phyloP scores from a whole-genome alignment of 2,797 vertebrate species.

The Cossypha niveicapilla region DNA sequence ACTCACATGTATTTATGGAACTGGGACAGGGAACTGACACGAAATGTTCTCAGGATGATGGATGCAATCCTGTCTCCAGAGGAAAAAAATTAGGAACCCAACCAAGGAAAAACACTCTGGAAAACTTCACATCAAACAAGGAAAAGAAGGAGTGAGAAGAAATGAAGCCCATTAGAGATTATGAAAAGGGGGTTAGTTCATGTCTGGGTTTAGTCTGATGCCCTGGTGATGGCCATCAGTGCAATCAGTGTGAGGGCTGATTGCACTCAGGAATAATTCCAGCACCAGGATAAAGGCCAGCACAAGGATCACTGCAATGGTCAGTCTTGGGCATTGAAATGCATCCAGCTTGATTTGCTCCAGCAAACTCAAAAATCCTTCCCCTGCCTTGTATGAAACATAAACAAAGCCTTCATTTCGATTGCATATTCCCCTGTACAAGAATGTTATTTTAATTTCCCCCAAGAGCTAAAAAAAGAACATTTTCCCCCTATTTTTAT shows the following conservation, averaged over 20 bases:
- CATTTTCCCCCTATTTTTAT: not conserved
- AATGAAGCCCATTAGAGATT: not conserved
- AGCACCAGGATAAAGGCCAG: not conserved
- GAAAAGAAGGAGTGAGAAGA: not conserved
- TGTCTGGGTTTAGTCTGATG: not conserved
- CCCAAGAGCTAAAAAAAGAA: slow-evolving; percentile 53
- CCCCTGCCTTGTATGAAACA: not conserved
- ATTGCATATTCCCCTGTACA: slow-evolving; percentile 1
- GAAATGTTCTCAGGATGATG: not conserved
- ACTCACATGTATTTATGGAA: not conserved
- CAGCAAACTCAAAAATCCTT: not conserved
- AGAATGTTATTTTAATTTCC: slow-evolving; percentile 53
- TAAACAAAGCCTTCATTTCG: not conserved
- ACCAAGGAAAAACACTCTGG: slow-evolving; percentile 12
- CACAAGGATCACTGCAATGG: not conserved
- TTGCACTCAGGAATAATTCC: not conserved
- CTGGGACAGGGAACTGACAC: slow-evolving; percentile 9
- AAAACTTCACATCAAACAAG: slow-evolving; percentile 37
- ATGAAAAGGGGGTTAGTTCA: not conserved
- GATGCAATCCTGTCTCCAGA: slow-evolving; percentile 22
- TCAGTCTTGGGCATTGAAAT: not conserved
- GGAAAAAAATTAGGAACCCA: not conserved
- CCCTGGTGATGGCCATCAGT: not conserved
- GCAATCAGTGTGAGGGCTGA: not conserved
- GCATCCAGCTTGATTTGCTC: slow-evolving; percentile 14